Evolutionary conservation across 2,797 vertebrate genomes (phyloP).

Genomic region (Bradypodion ventrale): DNA sequence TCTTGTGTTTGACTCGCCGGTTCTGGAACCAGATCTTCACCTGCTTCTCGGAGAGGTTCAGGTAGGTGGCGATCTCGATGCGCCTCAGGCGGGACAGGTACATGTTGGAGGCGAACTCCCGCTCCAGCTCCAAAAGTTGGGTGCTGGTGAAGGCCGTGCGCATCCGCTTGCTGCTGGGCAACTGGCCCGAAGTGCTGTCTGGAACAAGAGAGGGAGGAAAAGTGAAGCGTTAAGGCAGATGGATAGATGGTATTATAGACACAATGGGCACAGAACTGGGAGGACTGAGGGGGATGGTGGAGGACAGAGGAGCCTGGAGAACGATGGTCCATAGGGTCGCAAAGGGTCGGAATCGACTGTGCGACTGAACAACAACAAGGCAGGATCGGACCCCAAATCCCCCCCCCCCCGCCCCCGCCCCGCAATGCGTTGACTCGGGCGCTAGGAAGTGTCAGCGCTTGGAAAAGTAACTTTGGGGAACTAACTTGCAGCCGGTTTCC

Average conservation of each 20-base stretch:
- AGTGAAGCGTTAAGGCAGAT: constrained; percentile 41
- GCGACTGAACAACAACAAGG: too few species aligned
- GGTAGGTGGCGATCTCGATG: constrained; percentile 98
- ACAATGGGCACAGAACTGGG: too few species aligned
- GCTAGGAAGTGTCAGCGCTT: too few species aligned
- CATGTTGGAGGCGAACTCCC: constrained; percentile 99
- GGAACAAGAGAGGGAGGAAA: constrained; percentile 41
- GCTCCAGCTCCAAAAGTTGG: constrained; percentile 95
- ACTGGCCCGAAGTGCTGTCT: constrained; percentile 90
- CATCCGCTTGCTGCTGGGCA: constrained; percentile 98
- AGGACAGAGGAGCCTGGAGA: too few species aligned
- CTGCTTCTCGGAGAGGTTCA: constrained; percentile 98
- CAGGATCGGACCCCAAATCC: not conserved
- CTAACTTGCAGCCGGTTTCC: too few species aligned
- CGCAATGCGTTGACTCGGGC: too few species aligned
- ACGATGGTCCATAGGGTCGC: too few species aligned
- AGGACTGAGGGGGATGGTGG: too few species aligned
- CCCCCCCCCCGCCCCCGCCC: too few species aligned
- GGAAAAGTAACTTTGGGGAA: too few species aligned
- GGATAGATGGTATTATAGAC: too few species aligned
- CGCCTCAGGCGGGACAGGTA: constrained; percentile 96
- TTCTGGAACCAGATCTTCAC: constrained; percentile 99
- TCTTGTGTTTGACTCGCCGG: constrained; percentile 98
- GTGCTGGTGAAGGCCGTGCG: constrained; percentile 99
- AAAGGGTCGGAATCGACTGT: too few species aligned